Evolutionary conservation across 2,888 invertebrate species (phyloP), one percentile per base, ranked within the genome.

Genomic region (Pammene fasciana): DNA sequence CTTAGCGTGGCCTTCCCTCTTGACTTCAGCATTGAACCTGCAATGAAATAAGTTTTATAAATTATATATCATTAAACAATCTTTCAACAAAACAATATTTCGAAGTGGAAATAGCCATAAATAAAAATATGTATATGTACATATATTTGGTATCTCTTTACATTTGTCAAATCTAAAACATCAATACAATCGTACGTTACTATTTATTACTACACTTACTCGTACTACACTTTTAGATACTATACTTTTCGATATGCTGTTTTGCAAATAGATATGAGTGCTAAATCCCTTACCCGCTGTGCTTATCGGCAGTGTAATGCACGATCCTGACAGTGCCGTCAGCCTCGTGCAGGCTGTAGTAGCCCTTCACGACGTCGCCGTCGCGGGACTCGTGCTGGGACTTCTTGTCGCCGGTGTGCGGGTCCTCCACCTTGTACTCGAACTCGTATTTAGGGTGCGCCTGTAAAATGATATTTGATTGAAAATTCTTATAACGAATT

Each of bases 381-480:
- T 93, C 93, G 73, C 91, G 88, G 71, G 79, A 76, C 80, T 94
- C 94, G 72, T 93, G 90, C 82, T 93, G 93, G 71, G 88, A 87
- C 85, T 94, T 93, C 84, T 92, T 88, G 86, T 94, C 94, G 56
- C 94, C 94, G 80, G 94, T 94, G 83, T 93, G 93, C 18, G 89
- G 85, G 79, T 94, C 94, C 73, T 92, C 87, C 0, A 94, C 94
- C 36, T 93, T 93, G 87, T 94, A 94, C 67, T 85, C 87, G 88
- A 87, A 94, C 77, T 93, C 89, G 82, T 92, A 92, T 78, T 87
- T 87, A 73, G 92, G 92, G 82, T 90, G 81, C 1, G 91, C 83
- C 88, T 90, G 76, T 5, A 60, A 73, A n/a, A 18, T 16, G 10
- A 6, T 18, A 26, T 2, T 54, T 13, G 34, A n/a, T n/a, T 54